Conservation (phyloP, 2,888 invertebrate genomes). For the Plagodis pulveraria region DNA sequence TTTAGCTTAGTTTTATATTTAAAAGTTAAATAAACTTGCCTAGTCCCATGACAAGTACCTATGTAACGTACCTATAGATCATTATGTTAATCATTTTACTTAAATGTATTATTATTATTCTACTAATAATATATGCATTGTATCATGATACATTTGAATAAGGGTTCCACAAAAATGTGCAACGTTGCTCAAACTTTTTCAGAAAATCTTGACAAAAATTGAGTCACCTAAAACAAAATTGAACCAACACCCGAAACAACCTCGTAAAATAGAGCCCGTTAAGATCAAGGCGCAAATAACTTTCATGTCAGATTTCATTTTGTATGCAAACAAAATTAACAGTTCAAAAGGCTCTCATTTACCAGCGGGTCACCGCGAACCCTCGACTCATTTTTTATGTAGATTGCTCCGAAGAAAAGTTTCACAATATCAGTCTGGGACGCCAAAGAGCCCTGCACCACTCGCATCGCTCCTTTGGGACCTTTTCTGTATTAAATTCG, state of each 20-base stretch:
- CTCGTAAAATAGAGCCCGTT: conserved; percentile 22
- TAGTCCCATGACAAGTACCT: too few species aligned
- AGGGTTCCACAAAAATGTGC: not conserved
- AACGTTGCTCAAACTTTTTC: conserved; percentile 7
- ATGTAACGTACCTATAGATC: too few species aligned
- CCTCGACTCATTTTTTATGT: conserved; percentile 82
- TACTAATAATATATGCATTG: too few species aligned
- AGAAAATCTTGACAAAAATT: conserved; percentile 11
- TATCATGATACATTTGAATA: too few species aligned
- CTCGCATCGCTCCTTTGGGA: conserved; percentile 63
- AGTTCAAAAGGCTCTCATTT: conserved; percentile 82
- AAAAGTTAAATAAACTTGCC: too few species aligned
- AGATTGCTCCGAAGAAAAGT: conserved; percentile 82
- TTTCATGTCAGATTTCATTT: conserved; percentile 78
- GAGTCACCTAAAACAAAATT: not conserved
- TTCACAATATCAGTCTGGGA: conserved; percentile 79
- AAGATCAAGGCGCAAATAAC: conserved; percentile 70
- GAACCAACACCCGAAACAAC: conserved; percentile 10
- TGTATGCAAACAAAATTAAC: conserved; percentile 82
- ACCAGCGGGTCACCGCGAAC: conserved; percentile 77
- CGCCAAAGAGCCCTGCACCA: conserved; percentile 58
- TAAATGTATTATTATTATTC: too few species aligned
- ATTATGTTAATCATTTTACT: too few species aligned
- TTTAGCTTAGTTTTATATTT: too few species aligned
- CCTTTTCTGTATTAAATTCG: conserved; percentile 69